Conservation (phyloP, 2,888 invertebrate species). For the Drosophila neutralis region DNA sequence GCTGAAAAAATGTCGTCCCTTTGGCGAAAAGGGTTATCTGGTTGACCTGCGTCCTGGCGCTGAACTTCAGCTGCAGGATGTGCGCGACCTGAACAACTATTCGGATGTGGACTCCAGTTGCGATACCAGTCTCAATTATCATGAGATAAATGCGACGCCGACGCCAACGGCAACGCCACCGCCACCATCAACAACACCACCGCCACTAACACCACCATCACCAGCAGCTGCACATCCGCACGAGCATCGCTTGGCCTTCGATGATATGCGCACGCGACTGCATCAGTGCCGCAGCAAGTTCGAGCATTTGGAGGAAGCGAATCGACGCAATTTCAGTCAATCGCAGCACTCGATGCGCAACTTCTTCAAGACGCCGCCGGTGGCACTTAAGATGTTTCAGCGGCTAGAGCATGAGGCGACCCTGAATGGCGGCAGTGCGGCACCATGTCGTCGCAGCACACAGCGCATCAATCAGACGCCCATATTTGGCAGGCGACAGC, state of each 20-base stretch:
- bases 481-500: slow-evolving; percentile 81
- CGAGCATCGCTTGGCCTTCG: slow-evolving; percentile 71
- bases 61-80: slow-evolving; percentile 82
- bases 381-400: slow-evolving; percentile 80
- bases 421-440: slow-evolving; percentile 52
- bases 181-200: slow-evolving; percentile 12
- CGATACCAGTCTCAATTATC: slow-evolving; percentile 84
- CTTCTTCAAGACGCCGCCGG: slow-evolving; percentile 82
- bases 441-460: slow-evolving; percentile 43
- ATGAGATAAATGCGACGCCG: slow-evolving; percentile 77
- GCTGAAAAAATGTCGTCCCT: slow-evolving; percentile 80
- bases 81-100: slow-evolving; percentile 84
- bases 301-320: slow-evolving; percentile 83
- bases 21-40: slow-evolving; percentile 84
- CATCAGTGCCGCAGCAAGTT: slow-evolving; percentile 84
- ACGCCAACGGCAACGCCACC: slow-evolving; percentile 3
- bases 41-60: slow-evolving; percentile 83
- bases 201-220: slow-evolving; percentile 7
- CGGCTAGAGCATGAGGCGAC: slow-evolving; percentile 70
- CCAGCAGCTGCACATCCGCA: background rate
- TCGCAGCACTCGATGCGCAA: slow-evolving; percentile 83
- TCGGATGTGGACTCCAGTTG: slow-evolving; percentile 85
- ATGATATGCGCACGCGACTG: slow-evolving; percentile 83
- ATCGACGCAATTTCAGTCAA: slow-evolving; percentile 80
- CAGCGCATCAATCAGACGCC: slow-evolving; percentile 85